Evolutionary conservation across 2,888 invertebrate species (phyloP), one percentile per base, ranked within the genome.

Genomic region (Hemaris fuciformis): DNA sequence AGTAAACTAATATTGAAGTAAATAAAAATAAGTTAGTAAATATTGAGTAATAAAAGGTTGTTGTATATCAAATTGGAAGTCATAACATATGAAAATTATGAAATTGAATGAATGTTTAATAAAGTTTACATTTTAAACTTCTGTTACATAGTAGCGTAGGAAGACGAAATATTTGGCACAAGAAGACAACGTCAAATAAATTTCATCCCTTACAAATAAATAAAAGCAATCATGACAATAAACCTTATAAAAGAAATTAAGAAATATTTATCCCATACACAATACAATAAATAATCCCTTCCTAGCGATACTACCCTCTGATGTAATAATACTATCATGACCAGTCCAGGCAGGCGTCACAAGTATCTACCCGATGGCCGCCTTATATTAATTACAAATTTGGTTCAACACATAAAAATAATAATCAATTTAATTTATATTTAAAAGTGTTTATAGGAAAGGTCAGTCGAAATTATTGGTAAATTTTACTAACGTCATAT

Each of bases 141-240:
- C 34, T 13, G 13, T 34, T 13, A 34, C 34, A 8, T 5, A 7
- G 34, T 34, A 3, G 4, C 53, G 18, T 7, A 18, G 53, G 53
- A 53, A 53, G 53, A 53, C 53, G 18, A 53, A 7, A 31, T 31
- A 31, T 53, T 53, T 53, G 53, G 53, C 53, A 53, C 57, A 57
- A 22, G 38, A 23, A 57, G 34, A 57, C 1, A 13, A 38, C 10
- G 15, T 2, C 38, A 57, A 57, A 20, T 15, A 42, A 57, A 41
- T 57, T 57, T 31, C 31, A 57, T 38, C 57, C 57, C 41, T 20
- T 57, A 31, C 8, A 31, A 18, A 18, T 7, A 53, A 53, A 31
- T 53, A 53, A 53, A 31, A 15, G 27, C 10, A 27, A 27, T 18
- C 2, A 27, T 53, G 13, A 5, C 31, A 31, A 18, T 53, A 10